Evolutionary conservation across 1,140 invertebrate species (phyloP), one percentile per base, ranked within the genome.

Genomic region (Yoshiicerus persimilis): DNA sequence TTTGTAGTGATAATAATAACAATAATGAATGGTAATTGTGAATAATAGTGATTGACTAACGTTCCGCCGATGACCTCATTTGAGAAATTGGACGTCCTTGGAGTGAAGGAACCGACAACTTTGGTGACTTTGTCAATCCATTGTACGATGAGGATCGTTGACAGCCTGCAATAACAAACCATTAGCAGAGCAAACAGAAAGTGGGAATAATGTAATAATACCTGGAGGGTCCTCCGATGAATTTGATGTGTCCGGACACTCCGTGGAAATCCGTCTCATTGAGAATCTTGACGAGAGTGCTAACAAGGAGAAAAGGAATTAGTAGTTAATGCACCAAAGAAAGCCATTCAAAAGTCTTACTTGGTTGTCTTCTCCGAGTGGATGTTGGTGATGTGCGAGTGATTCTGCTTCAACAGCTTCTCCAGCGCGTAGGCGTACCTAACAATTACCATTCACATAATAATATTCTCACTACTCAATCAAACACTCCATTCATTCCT

Each of bases 381-480:
- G 16, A 96, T 91, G 90, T 94, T 93, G 36, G 94, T 93, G 4
- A 95, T 91, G 64, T 94, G 93, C 39, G 94, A 93, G 13, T 94
- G 93, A 91, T 95, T 93, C 64, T 93, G 93, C 77, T 93, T 94
- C 0, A 95, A 91, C 0, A 97, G 92, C 89, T 94, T 93, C 90
- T 96, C 94, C 25, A 96, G 92, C 1, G 96, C 96, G 23, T 94
- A 93, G 8, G 96, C 96, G 92, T 96, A 97, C n/a, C n/a, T n/a
- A n/a, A n/a, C n/a, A n/a, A n/a, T n/a, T n/a, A n/a, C n/a, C n/a
- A n/a, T n/a, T n/a, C n/a, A n/a, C n/a, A n/a, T n/a, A n/a, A n/a
- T n/a, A n/a, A n/a, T n/a, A n/a, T n/a, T n/a, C n/a, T n/a, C n/a
- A n/a, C n/a, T n/a, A n/a, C n/a, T n/a, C n/a, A n/a, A n/a, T n/a